Base-by-base conservation (phyloP, 2,797 vertebrate genomes). In the Eulemur coronatus region DNA sequence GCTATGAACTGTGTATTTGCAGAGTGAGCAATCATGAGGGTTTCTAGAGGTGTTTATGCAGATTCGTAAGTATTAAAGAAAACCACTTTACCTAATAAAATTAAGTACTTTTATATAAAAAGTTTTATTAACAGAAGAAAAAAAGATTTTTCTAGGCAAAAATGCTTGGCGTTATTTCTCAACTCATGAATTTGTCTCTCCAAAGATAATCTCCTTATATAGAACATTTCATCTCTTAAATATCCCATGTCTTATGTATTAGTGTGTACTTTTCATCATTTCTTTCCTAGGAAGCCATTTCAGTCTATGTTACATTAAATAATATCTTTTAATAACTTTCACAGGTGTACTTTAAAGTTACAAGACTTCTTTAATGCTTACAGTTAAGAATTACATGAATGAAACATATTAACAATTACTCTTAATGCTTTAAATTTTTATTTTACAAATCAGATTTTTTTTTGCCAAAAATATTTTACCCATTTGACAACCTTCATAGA, bases 251-350 rank as follows among this genome's bases (percentile, higher is more conserved):
- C 24, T 76, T 65, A 75, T 59, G 24, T 81, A 86, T 93, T 85
- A 86, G 30, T 87, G 67, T 94, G 59, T 90, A 87, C 14, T 92
- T 93, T 57, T 90, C 72, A 73, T 87, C 63, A 76, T 24, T 82
- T 95, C 65, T 87, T 89, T 93, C n/a, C 46, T n/a, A 52, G 7
- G 86, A 89, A 93, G 75, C 38, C 33, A 91, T 76, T 93, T 95
- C 35, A 73, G n/a, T 72, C 73, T 85, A 48, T 48, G 43, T 82
- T 41, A 85, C 12, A 86, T 94, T 94, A 94, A 96, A 82, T 82
- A 97, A 92, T 75, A 70, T n/a, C 22, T 84, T 94, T 89, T 85
- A 78, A 89, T 86, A 91, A 89, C 8, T 82, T 94, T 59, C 91
- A 86, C 4, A 30, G 10, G 33, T 57, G 0, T 1, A 46, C 15